Percentiles rank a stretch among this genome's conserved stretches.
These are phyloP conservation scores for Pagetopsis macropterus DNA, from an alignment of 2,797 vertebrate genomes.

Conservation along the genomic window DNA sequence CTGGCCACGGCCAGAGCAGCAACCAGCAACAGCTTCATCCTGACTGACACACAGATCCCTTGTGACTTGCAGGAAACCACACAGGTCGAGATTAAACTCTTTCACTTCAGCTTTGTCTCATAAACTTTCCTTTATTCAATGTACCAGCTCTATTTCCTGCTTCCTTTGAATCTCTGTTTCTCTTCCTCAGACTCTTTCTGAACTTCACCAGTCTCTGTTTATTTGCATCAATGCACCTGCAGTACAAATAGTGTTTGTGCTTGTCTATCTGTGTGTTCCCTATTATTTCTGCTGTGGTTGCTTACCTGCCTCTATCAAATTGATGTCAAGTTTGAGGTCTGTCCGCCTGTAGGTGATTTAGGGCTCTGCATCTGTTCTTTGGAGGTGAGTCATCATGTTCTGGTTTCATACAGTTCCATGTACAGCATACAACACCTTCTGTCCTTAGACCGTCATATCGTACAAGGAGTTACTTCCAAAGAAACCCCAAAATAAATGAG, in stretches of 20 bases:
- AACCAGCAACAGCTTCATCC: slow-evolving; percentile 80
- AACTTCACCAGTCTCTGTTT: background rate
- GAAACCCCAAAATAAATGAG: no score
- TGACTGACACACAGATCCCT: slow-evolving; percentile 29
- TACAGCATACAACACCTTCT: background rate
- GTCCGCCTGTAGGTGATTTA: slow-evolving; percentile 8
- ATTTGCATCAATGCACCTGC: slow-evolving; percentile 12
- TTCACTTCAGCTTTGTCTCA: slow-evolving; percentile 31
- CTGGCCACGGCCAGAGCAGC: slow-evolving; percentile 68
- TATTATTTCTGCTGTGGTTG: slow-evolving; percentile 2
- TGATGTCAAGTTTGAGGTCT: slow-evolving; percentile 9
- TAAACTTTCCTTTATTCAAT: background rate
- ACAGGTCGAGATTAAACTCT: slow-evolving; percentile 23
- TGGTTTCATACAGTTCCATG: slow-evolving; percentile 9
- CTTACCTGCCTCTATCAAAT: slow-evolving; percentile 57
- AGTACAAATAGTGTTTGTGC: background rate
- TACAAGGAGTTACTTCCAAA: no score
- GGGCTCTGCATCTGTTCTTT: background rate
- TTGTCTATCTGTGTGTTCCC: background rate
- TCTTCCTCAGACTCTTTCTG: slow-evolving; percentile 1
- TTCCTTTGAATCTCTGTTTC: slow-evolving; percentile 14
- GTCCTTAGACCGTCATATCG: slow-evolving; percentile 7
- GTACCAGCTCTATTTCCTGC: background rate
- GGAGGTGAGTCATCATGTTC: no score
- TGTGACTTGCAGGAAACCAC: slow-evolving; percentile 26